Percentiles rank a stretch among this genome's conserved stretches.
Evolutionary conservation across 2,888 invertebrate genomes (phyloP).

Genomic region (Calliphora vomitoria): DNA sequence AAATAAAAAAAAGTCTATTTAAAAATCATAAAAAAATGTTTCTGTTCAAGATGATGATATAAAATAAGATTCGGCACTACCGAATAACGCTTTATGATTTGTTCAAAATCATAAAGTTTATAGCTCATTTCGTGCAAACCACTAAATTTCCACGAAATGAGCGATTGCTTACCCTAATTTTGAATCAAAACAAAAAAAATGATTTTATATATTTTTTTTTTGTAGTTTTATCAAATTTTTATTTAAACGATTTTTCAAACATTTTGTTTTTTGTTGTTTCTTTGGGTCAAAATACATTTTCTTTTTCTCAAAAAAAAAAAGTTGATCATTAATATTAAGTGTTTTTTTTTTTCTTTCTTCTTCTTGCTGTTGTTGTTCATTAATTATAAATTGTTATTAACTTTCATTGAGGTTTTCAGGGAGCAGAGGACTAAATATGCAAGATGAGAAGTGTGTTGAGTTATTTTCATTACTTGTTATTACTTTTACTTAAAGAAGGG

Average conservation of each 20-base stretch:
- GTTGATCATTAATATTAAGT: conserved; percentile 48
- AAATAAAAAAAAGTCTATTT: too few relatives aligned
- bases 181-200: too few relatives aligned
- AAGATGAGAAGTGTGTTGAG: conserved; percentile 7
- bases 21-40: too few relatives aligned
- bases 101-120: too few relatives aligned
- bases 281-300: conserved; percentile 76
- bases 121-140: too few relatives aligned
- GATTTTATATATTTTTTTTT: conserved; percentile 7
- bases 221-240: conserved; percentile 76
- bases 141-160: too few relatives aligned
- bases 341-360: neutral
- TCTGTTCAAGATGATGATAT: too few relatives aligned
- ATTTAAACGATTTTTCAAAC: conserved; percentile 76
- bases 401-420: conserved; percentile 38
- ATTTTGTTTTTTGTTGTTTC: conserved; percentile 68
- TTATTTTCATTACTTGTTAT: conserved; percentile 26
- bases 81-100: too few relatives aligned
- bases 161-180: too few relatives aligned
- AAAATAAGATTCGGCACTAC: too few relatives aligned
- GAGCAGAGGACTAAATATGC: conserved; percentile 41
- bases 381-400: conserved; percentile 71
- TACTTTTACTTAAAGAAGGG: neutral
- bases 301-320: conserved; percentile 62
- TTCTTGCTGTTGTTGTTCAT: conserved; percentile 26